Evolutionary conservation across 2,797 vertebrate species (phyloP).

Genomic region (Pipistrellus pygmaeus): DNA sequence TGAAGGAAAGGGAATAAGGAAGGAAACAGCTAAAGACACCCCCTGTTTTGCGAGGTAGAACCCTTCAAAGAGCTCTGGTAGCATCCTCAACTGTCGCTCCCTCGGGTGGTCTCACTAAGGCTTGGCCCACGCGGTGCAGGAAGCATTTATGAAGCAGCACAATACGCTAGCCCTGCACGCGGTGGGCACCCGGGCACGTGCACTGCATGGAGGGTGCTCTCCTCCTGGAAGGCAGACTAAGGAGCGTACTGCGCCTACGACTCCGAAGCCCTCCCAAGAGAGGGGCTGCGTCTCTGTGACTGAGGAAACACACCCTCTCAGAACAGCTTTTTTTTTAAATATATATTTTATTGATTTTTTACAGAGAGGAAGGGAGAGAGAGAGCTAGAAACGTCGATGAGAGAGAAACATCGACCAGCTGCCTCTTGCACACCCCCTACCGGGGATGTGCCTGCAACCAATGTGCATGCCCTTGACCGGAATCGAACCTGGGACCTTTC

Average conservation of each 20-base stretch:
- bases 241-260: fast-evolving
- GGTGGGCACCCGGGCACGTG: fast-evolving
- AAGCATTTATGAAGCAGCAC: background rate
- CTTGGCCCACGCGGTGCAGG: fast-evolving
- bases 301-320: background rate
- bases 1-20: background rate
- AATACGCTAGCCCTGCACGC: fast-evolving
- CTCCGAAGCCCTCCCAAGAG: background rate
- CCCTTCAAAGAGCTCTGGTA: background rate
- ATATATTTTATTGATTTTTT: no score
- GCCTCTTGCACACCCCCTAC: no score
- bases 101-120: fast-evolving
- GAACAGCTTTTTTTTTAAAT: background rate
- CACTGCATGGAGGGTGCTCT: fast-evolving
- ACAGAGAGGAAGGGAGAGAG: no score
- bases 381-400: no score
- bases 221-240: background rate
- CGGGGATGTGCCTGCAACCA: no score
- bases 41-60: background rate
- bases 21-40: background rate
- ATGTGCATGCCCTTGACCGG: no score
- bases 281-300: fast-evolving
- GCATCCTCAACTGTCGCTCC: background rate
- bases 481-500: no score
- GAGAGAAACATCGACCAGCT: no score